Base-by-base conservation (phyloP, 2,888 invertebrate species). In the Lasius fuliginosus region DNA sequence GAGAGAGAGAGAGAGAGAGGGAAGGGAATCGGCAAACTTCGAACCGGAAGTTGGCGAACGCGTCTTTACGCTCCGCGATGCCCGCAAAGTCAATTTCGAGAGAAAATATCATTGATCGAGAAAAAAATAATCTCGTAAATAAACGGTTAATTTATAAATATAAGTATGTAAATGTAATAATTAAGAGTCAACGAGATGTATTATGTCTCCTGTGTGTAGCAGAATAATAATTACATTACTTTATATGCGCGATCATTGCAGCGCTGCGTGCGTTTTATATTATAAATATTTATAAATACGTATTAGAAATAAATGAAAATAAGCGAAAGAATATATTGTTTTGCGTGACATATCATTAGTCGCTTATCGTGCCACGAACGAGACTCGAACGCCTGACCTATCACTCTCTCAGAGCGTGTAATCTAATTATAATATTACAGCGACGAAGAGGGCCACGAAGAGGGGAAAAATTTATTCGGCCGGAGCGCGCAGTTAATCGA, bases 21-120 rank as follows among this genome's bases (percentile, higher is more conserved):
- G 6, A n/a, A n/a, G 53, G 53, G 8, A 53, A 65, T 82, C 76
- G 86, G 81, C 75, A 56, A 73, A 81, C 73, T 62, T 53, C 4
- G 84, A 85, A 85, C 86, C 87, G 87, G 82, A 79, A 83, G 83
- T 82, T 83, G 84, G 83, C 23, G 36, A 36, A 77, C 42, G 77
- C 46, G 6, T 60, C 60, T 46, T 79, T 71, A 46, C 33, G 49
- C 12, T 18, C 18, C 30, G 58, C n/a, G 46, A 77, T 40, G 40
- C 18, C 46, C 18, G 53, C 18, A 12, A 79, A 71, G 60, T 36
- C 33, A 79, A 27, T 46, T 77, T 68, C n/a, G n/a, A 42, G 27
- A 42, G 56, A 58, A 68, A 42, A 42, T 77, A 56, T 42, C 30
- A 42, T 42, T 56, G 42, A 30, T 42, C 56, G 40, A 53, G 27